A percentile compares a stretch with the other conserved stretches of the same genome.
Conservation (phyloP, 1,140 invertebrate species). For the Batillaria attramentaria region DNA sequence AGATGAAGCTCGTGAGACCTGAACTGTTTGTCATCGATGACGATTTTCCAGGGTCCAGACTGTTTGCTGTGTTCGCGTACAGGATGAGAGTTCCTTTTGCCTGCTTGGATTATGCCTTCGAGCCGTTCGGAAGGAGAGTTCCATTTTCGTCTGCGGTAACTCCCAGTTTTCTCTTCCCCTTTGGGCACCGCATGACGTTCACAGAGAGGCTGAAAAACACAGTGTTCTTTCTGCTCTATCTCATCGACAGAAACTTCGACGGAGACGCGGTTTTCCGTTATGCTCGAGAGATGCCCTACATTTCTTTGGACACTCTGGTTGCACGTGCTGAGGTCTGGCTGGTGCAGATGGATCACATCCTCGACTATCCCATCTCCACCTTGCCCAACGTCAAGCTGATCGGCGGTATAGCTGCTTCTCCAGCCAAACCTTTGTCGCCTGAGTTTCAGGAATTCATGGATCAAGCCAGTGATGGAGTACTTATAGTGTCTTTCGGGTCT, state of each 20-base stretch:
- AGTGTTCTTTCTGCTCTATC: neutral
- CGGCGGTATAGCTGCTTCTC: conserved; percentile 36
- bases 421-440: conserved; percentile 24
- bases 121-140: conserved; percentile 1
- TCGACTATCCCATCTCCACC: conserved; percentile 44
- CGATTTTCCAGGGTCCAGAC: neutral
- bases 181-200: conserved; percentile 29
- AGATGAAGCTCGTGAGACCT: conserved; percentile 19
- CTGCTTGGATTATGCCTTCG: conserved; percentile 4
- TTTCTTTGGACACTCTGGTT: neutral
- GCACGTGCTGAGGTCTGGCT: conserved; percentile 38
- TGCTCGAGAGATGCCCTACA: conserved; percentile 3
- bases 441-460: conserved; percentile 36
- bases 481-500: neutral
- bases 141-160: conserved; percentile 29
- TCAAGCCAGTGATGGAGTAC: neutral
- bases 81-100: conserved; percentile 32
- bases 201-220: conserved; percentile 10
- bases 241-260: too few relatives aligned
- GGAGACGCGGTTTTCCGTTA: neutral
- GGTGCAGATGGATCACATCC: conserved; percentile 39
- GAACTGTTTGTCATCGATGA: conserved; percentile 37
- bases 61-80: conserved; percentile 36
- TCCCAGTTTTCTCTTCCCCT: neutral
- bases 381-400: conserved; percentile 45